A percentile compares a stretch with the other conserved stretches of the same genome.
Conservation (phyloP, 2,113 vertebrate species). For the Brachypodius melanocephalos region DNA sequence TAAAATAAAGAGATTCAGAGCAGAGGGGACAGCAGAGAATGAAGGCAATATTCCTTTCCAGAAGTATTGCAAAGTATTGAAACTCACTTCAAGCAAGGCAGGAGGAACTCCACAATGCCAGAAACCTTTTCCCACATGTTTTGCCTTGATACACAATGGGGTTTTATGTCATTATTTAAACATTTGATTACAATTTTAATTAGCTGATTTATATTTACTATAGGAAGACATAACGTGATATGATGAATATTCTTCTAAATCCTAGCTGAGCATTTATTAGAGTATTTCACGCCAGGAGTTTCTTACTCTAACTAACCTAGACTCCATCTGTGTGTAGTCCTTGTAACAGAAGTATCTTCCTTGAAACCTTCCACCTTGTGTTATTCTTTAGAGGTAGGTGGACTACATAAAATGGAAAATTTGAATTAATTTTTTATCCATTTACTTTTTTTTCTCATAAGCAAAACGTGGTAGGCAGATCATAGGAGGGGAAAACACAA, state of each 20-base stretch:
- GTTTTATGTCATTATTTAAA: background rate
- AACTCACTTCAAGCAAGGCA: background rate
- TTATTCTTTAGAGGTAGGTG: background rate
- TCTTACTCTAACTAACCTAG: background rate
- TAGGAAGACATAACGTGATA: background rate
- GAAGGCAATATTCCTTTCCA: background rate
- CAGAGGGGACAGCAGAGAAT: background rate
- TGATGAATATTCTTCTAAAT: background rate
- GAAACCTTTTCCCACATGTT: background rate
- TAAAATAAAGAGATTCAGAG: background rate
- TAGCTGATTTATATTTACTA: background rate
- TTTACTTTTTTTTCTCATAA: background rate
- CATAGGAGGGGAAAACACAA: background rate
- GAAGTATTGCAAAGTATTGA: background rate
- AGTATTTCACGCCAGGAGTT: background rate
- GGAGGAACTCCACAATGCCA: background rate
- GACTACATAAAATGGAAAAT: background rate
- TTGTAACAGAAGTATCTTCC: background rate
- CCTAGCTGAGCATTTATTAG: background rate
- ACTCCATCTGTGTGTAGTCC: background rate
- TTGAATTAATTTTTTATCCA: background rate
- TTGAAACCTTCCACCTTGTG: background rate
- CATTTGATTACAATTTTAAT: background rate
- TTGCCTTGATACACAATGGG: background rate
- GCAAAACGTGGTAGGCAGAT: background rate